Evolutionary conservation across 2,113 vertebrate genomes (phyloP).

Genomic region (Amazona vittata): DNA sequence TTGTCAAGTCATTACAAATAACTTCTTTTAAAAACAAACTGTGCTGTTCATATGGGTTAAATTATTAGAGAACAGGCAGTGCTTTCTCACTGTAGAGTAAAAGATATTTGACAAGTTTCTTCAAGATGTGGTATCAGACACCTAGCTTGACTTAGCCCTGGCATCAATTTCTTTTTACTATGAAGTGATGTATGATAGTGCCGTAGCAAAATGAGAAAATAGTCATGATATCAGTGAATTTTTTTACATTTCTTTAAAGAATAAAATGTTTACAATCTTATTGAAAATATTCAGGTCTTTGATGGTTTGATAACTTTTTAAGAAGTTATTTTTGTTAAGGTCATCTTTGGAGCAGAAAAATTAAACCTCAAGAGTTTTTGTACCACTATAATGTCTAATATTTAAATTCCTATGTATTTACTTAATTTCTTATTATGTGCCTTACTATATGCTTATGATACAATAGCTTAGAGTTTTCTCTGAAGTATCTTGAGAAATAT

Average conservation of each 20-base stretch:
- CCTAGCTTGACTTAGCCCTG: neutral
- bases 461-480: slow-evolving; percentile 77
- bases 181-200: slow-evolving; percentile 35
- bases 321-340: slow-evolving; percentile 86
- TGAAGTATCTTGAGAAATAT: slow-evolving; percentile 77
- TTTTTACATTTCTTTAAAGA: slow-evolving; percentile 71
- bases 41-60: neutral
- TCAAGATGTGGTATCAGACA: neutral
- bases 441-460: slow-evolving; percentile 85
- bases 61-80: slow-evolving; percentile 58
- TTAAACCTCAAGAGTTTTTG: slow-evolving; percentile 79
- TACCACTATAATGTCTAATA: slow-evolving; percentile 83
- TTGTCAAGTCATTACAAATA: neutral
- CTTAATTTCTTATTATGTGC: slow-evolving; percentile 87
- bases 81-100: neutral
- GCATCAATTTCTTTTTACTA: neutral
- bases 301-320: slow-evolving; percentile 83
- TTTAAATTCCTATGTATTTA: slow-evolving; percentile 83
- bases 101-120: slow-evolving; percentile 22
- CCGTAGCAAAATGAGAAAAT: slow-evolving; percentile 60
- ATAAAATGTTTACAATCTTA: slow-evolving; percentile 81
- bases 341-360: slow-evolving; percentile 74
- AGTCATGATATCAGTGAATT: slow-evolving; percentile 54
- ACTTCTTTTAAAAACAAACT: neutral
- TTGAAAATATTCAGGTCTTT: slow-evolving; percentile 83